Conservation (phyloP, 2,797 vertebrate genomes). For the Protonibea diacanthus region DNA sequence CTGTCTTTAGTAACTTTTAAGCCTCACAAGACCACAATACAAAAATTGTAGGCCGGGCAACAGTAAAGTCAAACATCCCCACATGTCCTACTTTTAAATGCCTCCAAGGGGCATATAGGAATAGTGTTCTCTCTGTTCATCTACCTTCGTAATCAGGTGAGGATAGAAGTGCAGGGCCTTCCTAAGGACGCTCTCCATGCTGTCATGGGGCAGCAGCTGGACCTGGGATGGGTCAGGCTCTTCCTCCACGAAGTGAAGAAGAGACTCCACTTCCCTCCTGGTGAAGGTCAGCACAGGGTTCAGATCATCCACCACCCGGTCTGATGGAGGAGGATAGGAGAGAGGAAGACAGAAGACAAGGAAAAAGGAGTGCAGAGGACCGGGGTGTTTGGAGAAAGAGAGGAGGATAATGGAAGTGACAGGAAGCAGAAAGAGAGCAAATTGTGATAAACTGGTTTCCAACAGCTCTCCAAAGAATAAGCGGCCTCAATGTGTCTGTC, state of each 20-base stretch:
- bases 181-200: constrained; percentile 89
- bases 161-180: constrained; percentile 90
- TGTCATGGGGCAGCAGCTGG: constrained; percentile 80
- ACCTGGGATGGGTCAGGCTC: constrained; percentile 87
- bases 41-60: not conserved
- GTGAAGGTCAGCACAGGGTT: constrained; percentile 97
- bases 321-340: constrained; percentile 71
- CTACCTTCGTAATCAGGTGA: constrained; percentile 95
- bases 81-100: not conserved
- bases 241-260: constrained; percentile 97
- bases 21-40: no score
- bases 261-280: constrained; percentile 94
- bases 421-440: not conserved
- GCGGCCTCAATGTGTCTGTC: constrained; percentile 16
- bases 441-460: not conserved
- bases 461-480: not conserved
- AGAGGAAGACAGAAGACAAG: not conserved
- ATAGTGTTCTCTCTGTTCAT: not conserved
- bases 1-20: no score
- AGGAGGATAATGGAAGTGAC: not conserved
- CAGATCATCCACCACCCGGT: constrained; percentile 97
- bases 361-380: not conserved
- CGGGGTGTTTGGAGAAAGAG: not conserved
- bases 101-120: not conserved
- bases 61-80: not conserved